These are phyloP conservation scores for Pseudocheirus occidentalis DNA, from an alignment of 2,797 vertebrate species.

Conservation along the genomic window DNA sequence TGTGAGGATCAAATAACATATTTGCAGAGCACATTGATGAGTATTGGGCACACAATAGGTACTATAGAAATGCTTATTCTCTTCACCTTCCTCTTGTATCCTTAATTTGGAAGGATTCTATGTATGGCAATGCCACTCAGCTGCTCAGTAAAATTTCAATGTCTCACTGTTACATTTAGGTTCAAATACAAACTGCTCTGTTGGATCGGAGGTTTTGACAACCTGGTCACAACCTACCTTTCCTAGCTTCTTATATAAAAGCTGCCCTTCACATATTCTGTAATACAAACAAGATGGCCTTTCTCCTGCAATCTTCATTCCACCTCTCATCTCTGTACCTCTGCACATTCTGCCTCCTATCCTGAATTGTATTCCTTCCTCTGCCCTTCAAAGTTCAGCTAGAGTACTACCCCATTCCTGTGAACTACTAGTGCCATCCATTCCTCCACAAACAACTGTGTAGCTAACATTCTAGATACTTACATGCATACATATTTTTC, in stretches of 20 bases:
- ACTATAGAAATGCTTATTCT: background rate
- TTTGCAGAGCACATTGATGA: background rate
- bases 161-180: background rate
- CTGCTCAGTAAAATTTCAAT: background rate
- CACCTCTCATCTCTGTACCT: background rate
- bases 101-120: background rate
- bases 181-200: background rate
- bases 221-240: background rate
- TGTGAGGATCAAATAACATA: background rate
- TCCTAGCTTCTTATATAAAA: background rate
- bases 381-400: background rate
- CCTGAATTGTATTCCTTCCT: background rate
- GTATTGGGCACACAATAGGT: background rate
- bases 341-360: background rate
- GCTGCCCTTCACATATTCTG: no score
- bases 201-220: background rate
- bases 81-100: background rate
- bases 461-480: no score
- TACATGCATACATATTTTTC: no score
- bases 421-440: background rate
- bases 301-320: background rate
- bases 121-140: background rate
- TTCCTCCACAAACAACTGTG: background rate
- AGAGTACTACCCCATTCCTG: background rate
- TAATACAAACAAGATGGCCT: background rate